Base-by-base conservation (phyloP, 2,888 invertebrate genomes). In the Philhelius pedissequus region DNA sequence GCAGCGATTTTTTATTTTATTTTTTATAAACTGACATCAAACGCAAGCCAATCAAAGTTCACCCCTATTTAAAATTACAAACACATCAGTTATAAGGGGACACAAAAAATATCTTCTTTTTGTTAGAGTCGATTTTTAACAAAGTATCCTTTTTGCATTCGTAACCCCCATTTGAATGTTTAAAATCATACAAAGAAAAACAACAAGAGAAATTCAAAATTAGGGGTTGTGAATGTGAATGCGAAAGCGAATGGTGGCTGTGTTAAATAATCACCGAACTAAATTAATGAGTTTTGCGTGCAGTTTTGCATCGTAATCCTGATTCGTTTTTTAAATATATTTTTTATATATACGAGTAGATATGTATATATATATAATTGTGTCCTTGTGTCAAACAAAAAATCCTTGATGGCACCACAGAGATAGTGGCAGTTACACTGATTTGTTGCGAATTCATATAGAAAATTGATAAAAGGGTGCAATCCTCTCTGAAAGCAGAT, bases 21-120 rank as follows among this genome's bases (percentile, higher is more conserved):
- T 40, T 68, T 48, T 40, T 58, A 18, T 27, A 22, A 54, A 43
- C 27, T 71, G 84, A 80, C 80, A 84, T 80, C 76, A 71, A 86
- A 86, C 87, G 69, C 87, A 86, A 87, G 86, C 88, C 88, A 88
- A 88, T 88, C 88, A 88, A 88, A 88, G 86, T 84, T 86, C 87
- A 87, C 88, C 88, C 88, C 87, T 87, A 87, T 84, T 81, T 48
- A 71, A 81, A 62, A 62, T 81, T 77, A 74, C 77, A 40, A 86
- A 86, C 56, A 75, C 62, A 43, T 15, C 25, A 35, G 48, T 15
- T 6, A 35, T 11, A 81, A 68, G 50, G 70, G 68, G 70, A 86
- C 50, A 54, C 20, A 68, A 60, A n/a, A n/a, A n/a, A 40, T 45
- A 58, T 58, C 27, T 54, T 32, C 54, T 15, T 2, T 48, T 22